A percentile compares a stretch with the other conserved stretches of the same genome.
Conservation (phyloP, 2,113 vertebrate genomes). For the Tragelaphus buxtoni region DNA sequence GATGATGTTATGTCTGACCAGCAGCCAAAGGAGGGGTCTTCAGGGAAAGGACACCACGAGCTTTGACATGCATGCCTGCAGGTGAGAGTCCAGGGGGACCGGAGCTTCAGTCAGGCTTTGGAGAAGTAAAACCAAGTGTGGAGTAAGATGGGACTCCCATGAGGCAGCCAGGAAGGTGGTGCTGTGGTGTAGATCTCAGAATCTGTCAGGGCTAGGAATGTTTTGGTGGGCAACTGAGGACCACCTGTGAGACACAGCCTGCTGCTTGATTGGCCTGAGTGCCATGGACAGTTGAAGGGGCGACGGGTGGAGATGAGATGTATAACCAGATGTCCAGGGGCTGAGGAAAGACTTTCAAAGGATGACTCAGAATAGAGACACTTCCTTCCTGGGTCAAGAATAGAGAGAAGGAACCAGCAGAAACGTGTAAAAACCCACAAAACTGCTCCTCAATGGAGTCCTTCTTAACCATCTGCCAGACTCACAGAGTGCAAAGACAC, state of each 20-base stretch:
- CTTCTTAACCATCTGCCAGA: not conserved
- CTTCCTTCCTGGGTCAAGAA: not conserved
- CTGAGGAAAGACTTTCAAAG: not conserved
- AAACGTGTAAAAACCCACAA: not conserved
- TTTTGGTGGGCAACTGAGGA: not conserved
- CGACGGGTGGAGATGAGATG: accelerated
- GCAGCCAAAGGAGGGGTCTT: not conserved
- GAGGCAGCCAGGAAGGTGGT: not conserved
- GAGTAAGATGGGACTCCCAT: not conserved
- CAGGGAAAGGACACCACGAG: not conserved
- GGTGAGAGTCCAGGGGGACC: not conserved
- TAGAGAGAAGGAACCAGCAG: not conserved
- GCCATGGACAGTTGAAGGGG: not conserved
- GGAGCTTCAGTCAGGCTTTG: not conserved
- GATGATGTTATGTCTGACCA: not conserved
- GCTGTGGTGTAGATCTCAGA: not conserved
- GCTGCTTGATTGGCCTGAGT: not conserved
- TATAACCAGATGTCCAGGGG: not conserved
- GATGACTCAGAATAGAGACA: not conserved
- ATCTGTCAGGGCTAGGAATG: not conserved
- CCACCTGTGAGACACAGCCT: not conserved
- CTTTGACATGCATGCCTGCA: not conserved
- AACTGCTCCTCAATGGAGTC: not conserved
- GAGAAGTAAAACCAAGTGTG: not conserved
- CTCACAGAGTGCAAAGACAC: not conserved